These are phyloP conservation scores for Phocoena phocoena DNA, from an alignment of 2,113 vertebrate species.

Conservation along the genomic window DNA sequence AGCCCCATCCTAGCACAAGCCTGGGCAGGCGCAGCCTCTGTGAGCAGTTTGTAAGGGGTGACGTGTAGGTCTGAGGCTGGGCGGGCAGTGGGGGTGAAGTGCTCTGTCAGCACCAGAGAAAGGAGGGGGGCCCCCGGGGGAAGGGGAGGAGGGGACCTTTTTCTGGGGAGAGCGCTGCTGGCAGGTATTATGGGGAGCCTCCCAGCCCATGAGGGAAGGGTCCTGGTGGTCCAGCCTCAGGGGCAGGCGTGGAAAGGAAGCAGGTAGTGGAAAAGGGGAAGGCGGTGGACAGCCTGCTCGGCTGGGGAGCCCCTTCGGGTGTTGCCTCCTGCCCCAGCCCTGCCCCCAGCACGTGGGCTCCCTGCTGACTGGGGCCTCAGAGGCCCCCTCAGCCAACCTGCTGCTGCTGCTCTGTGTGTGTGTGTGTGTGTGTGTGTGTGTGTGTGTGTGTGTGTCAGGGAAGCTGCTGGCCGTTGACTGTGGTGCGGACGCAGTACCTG, in stretches of 20 bases:
- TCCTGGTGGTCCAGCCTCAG: background rate
- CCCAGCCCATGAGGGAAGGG: background rate
- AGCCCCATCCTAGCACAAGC: slow-evolving; percentile 7
- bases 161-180: background rate
- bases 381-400: background rate
- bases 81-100: background rate
- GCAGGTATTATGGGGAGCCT: background rate
- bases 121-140: background rate
- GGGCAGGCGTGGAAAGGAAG: background rate
- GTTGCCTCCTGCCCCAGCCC: background rate
- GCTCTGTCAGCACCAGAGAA: background rate
- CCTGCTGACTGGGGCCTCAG: background rate
- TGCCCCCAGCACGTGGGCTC: background rate
- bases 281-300: background rate
- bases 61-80: background rate
- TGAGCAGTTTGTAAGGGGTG: background rate
- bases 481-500: background rate
- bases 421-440: too few species aligned
- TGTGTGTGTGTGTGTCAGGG: rapidly evolving
- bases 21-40: slow-evolving; percentile 38
- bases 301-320: background rate
- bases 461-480: background rate
- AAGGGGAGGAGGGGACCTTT: background rate
- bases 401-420: background rate
- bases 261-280: background rate